phyloP scores from a whole-genome alignment of 1,140 invertebrate genomes.

The Caenorhabditis brenneri region DNA sequence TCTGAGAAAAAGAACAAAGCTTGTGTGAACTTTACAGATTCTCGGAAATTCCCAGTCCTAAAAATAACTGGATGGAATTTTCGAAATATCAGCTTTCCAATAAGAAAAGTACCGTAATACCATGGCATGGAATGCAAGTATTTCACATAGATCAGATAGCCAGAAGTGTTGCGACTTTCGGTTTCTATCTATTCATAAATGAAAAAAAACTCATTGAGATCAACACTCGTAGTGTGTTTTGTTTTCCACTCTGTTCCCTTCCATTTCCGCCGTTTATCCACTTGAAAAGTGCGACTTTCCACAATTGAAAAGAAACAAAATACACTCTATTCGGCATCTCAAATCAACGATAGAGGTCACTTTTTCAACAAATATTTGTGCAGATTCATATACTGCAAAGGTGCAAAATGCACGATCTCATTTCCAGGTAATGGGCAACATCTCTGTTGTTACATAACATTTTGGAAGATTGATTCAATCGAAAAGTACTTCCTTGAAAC shows the following conservation, averaged over 20 bases:
- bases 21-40: no score
- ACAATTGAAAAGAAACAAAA: background rate
- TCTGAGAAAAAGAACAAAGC: background rate
- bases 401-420: background rate
- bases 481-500: background rate
- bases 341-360: background rate
- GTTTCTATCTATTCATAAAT: background rate
- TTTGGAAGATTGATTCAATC: background rate
- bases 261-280: slow-evolving; percentile 9
- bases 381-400: background rate
- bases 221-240: background rate
- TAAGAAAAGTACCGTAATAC: background rate
- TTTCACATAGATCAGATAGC: background rate
- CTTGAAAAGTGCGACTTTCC: slow-evolving; percentile 7
- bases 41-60: no score
- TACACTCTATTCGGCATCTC: background rate
- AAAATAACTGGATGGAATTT: no score
- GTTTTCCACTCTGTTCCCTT: background rate
- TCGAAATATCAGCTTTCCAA: no score
- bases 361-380: background rate
- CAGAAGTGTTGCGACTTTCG: background rate
- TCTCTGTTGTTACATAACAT: no score
- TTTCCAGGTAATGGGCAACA: no score
- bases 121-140: background rate
- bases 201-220: background rate